These are phyloP conservation scores for Rhabdomys pumilio DNA, from an alignment of 2,797 vertebrate species.

Conservation along the genomic window DNA sequence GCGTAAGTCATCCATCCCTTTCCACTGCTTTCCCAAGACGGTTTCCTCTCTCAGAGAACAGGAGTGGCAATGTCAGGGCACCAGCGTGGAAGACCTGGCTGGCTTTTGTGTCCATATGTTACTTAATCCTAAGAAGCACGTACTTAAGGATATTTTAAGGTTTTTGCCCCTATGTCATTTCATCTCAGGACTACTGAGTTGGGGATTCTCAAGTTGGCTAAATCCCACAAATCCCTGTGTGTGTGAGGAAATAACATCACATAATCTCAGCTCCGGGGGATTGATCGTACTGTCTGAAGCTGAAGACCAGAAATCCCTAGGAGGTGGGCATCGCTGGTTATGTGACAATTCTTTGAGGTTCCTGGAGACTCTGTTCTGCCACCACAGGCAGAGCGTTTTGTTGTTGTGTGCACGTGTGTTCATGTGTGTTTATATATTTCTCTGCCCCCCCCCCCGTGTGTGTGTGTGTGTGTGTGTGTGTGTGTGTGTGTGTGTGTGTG, in stretches of 20 bases:
- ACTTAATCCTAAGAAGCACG: neutral
- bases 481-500: neutral
- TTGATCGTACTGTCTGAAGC: neutral
- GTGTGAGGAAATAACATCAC: neutral
- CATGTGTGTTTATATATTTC: neutral
- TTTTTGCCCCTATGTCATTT: constrained; percentile 11
- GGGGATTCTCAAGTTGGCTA: constrained; percentile 3
- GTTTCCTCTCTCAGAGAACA: constrained; percentile 64
- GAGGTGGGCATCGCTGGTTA: neutral
- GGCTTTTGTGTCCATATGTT: neutral
- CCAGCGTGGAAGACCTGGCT: neutral
- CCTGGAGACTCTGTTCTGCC: neutral
- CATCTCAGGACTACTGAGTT: neutral
- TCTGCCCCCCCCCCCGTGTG: no score
- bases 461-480: neutral
- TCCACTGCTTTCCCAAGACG: constrained; percentile 8
- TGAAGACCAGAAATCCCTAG: neutral
- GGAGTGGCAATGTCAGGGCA: neutral
- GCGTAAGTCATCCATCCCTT: neutral
- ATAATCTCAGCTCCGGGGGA: neutral
- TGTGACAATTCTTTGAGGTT: neutral
- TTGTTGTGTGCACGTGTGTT: neutral
- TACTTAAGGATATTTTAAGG: neutral
- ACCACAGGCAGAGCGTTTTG: neutral
- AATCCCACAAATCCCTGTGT: neutral